Evolutionary conservation across 2,888 invertebrate genomes (phyloP).

Genomic region (Icerya purchasi): DNA sequence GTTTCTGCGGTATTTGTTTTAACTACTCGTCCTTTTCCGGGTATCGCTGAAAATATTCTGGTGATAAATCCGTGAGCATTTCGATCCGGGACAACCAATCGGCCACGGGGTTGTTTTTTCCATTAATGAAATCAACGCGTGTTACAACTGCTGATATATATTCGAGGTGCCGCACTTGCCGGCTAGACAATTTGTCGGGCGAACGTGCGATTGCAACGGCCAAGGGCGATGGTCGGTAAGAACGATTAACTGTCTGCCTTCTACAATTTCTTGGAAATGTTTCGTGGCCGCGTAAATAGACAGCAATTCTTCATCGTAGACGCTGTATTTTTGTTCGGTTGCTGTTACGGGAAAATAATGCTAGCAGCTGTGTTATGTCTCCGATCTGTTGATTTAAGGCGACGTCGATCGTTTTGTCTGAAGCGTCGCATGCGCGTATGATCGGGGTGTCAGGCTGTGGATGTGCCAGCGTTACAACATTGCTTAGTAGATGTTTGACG

Average conservation of each 20-base stretch:
- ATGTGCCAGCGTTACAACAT: background rate
- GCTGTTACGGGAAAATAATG: background rate
- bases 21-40: too few species aligned
- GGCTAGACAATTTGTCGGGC: too few species aligned
- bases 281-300: conserved; percentile 15
- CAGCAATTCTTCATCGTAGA: background rate
- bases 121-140: too few species aligned
- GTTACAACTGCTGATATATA: too few species aligned
- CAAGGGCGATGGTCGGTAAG: conserved; percentile 2
- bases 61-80: too few species aligned
- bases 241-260: background rate
- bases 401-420: background rate
- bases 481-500: background rate
- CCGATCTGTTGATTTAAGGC: background rate
- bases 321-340: background rate
- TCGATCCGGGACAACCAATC: too few species aligned
- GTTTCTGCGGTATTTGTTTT: too few species aligned
- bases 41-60: too few species aligned
- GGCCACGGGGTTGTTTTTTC: too few species aligned
- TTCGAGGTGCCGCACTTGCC: too few species aligned
- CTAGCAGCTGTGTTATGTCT: background rate
- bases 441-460: background rate
- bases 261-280: conserved; percentile 3
- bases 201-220: too few species aligned
- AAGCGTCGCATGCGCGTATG: background rate